These are phyloP conservation scores for Lepisosteus osseus DNA, from an alignment of 2,113 vertebrate genomes.

Conservation along the genomic window DNA sequence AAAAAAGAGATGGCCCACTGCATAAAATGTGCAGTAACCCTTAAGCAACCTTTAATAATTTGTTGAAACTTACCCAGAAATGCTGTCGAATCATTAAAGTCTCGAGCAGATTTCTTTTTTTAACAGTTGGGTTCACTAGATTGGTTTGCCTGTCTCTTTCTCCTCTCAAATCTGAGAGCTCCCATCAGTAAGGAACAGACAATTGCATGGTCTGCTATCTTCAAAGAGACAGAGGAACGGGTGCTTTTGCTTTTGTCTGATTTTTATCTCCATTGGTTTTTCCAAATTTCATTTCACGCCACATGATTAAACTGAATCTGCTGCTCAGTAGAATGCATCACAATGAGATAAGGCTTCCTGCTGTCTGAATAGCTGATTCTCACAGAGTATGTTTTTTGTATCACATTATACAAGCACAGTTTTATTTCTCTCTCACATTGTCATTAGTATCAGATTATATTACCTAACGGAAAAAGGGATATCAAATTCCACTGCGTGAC, in stretches of 20 bases:
- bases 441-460: too few relatives aligned
- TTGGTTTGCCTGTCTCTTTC: not conserved
- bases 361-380: not conserved
- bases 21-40: too few relatives aligned
- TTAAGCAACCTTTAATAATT: too few relatives aligned
- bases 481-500: too few relatives aligned
- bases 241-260: not conserved
- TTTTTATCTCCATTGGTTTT: conserved; percentile 1
- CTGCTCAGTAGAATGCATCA: not conserved
- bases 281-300: not conserved
- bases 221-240: not conserved
- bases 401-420: not conserved
- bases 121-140: not conserved
- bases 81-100: too few relatives aligned
- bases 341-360: not conserved
- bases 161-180: not conserved
- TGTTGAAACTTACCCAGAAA: too few relatives aligned
- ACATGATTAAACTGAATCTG: not conserved
- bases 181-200: not conserved
- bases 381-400: not conserved
- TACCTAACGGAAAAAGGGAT: too few relatives aligned
- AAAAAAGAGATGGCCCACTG: too few relatives aligned
- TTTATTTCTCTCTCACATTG: not conserved
- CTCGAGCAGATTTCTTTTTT: too few relatives aligned
- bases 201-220: not conserved